Base-by-base conservation (phyloP, 53 echinoderm and acorn worm species). In the Mesocentrotus franciscanus region DNA sequence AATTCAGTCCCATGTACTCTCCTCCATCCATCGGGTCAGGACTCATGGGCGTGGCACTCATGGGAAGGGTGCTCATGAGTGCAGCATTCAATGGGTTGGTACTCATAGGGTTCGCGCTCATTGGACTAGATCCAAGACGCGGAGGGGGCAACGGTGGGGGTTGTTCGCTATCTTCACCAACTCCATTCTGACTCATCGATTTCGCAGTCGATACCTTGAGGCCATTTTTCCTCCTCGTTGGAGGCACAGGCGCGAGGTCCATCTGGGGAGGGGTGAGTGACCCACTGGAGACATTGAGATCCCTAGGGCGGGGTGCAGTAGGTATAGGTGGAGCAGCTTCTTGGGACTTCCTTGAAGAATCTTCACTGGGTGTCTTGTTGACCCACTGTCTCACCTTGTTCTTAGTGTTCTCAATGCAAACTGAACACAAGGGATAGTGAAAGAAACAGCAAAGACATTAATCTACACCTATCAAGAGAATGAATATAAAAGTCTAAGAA, bases 121-220 rank as follows among this genome's bases (percentile, higher is more conserved):
- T 95, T 7, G 96, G 97, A 91, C 97, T 97, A 0, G 93, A 90
- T 56, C 96, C 91, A 14, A 90, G 93, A 35, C 97, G 94, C 42
- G 97, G 96, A 6, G 97, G 97, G 14, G 97, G 97, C 16, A 97
- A 90, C 36, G 97, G 97, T 13, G 97, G 97, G 39, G 95, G 97
- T 34, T 68, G 85, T 17, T 92, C 93, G 1, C 29, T n/a, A 0
- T 87, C 85, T 7, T 76, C 93, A 8, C 10, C 33, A 7, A 60
- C 16, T 2, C 94, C 94, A 35, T 93, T 93, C 56, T 60, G 60
- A 6, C 83, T 61, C 35, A 62, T 30, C 34, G 78, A 1, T 70
- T 94, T 94, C 8, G 70, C 87, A 16, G 85, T 55, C 56, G 39
- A 60, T n/a, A 61, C 0, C 55, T 85, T 85, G 7, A 55, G 33